phyloP scores from a whole-genome alignment of 2,797 vertebrate species.

The Craterocephalus amniculus region DNA sequence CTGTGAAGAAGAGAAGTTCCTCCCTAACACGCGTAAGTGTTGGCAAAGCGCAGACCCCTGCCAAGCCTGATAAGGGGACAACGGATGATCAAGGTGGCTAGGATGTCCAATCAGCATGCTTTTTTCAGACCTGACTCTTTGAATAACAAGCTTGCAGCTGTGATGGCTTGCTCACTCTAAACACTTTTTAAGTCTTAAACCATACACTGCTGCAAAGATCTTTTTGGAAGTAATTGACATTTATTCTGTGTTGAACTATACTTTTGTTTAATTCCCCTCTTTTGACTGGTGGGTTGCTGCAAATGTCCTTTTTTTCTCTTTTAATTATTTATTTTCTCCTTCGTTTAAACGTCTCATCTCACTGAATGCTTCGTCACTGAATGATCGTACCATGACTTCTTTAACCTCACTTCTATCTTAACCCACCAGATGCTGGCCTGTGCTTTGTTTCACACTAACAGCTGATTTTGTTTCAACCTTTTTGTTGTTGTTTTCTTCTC shows the following conservation, averaged over 20 bases:
- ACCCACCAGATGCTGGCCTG: slow-evolving; percentile 26
- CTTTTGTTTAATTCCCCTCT: background rate
- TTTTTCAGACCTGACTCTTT: slow-evolving; percentile 29
- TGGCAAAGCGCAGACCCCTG: slow-evolving; percentile 80
- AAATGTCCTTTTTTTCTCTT: slow-evolving; percentile 10
- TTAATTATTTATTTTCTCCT: background rate
- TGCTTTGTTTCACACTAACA: slow-evolving; percentile 25
- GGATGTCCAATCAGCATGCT: slow-evolving; percentile 66
- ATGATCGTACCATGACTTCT: slow-evolving; percentile 22
- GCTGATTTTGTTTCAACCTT: slow-evolving; percentile 49
- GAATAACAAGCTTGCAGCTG: slow-evolving; percentile 69
- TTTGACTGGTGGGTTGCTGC: slow-evolving; percentile 1
- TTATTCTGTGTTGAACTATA: slow-evolving; percentile 13
- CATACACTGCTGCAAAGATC: slow-evolving; percentile 12
- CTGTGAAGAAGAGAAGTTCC: slow-evolving; percentile 89
- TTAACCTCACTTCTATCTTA: slow-evolving; percentile 33
- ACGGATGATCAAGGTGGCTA: slow-evolving; percentile 89
- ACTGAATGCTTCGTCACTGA: slow-evolving; percentile 18
- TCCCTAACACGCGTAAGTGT: slow-evolving; percentile 88
- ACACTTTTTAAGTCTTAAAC: slow-evolving; percentile 20
- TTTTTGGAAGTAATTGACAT: slow-evolving; percentile 22
- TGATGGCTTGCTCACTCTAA: slow-evolving; percentile 44
- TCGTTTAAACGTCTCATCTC: slow-evolving; percentile 9
- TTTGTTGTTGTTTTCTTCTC: slow-evolving; percentile 27
- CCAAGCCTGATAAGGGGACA: slow-evolving; percentile 84